Evolutionary conservation across 2,113 vertebrate species (phyloP).

Genomic region (Apodemus sylvaticus): DNA sequence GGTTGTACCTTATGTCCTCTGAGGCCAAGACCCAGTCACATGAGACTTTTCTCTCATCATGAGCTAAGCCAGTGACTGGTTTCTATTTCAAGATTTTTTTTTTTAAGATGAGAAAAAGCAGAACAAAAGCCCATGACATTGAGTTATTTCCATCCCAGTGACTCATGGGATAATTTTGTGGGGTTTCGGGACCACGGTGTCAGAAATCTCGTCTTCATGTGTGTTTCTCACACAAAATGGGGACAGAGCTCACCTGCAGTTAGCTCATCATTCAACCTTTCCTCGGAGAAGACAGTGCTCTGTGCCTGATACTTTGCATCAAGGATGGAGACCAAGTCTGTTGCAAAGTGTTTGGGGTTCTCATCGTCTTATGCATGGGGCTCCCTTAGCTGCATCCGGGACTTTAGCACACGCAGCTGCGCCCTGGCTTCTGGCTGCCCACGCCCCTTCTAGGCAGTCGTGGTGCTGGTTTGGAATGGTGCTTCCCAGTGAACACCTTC

Average conservation of each 20-base stretch:
- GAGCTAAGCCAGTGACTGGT: not conserved
- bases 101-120: not conserved
- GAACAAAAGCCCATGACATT: not conserved
- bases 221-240: not conserved
- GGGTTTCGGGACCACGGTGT: not conserved
- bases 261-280: too few relatives aligned
- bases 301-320: not conserved
- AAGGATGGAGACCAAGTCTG: not conserved
- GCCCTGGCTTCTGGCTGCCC: too few relatives aligned
- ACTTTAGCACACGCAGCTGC: not conserved
- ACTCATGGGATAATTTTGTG: not conserved
- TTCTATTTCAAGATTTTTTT: not conserved
- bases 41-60: not conserved
- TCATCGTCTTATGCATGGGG: fast-evolving
- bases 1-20: not conserved
- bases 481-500: not conserved
- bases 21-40: fast-evolving
- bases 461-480: not conserved
- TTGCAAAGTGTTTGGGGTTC: not conserved
- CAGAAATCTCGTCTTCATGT: not conserved
- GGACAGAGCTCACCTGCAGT: too few relatives aligned
- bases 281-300: not conserved
- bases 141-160: not conserved
- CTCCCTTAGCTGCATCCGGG: not conserved
- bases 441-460: too few relatives aligned